A percentile compares a stretch with the other conserved stretches of the same genome.
phyloP scores from a whole-genome alignment of 2,113 vertebrate genomes.

The Anarhynchus alexandrinus region DNA sequence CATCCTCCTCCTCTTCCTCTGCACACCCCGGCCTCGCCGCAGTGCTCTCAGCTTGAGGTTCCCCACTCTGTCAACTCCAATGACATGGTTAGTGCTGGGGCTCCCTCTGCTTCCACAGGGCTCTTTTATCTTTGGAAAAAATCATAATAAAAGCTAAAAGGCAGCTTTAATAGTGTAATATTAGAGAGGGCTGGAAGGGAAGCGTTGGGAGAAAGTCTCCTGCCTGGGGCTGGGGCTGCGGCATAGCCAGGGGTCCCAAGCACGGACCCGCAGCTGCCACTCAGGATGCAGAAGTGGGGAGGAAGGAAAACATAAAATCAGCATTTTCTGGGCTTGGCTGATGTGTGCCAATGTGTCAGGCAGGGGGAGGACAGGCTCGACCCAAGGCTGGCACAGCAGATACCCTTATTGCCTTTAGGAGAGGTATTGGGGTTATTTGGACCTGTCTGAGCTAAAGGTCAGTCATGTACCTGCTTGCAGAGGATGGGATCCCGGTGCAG shows the following conservation, averaged over 20 bases:
- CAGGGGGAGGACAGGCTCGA: not conserved
- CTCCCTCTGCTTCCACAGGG: not conserved
- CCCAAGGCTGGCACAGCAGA: not conserved
- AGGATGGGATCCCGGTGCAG: not conserved
- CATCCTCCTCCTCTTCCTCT: not conserved
- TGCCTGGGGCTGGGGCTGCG: not conserved
- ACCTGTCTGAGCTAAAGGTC: not conserved
- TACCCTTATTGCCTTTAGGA: not conserved
- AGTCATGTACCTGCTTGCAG: accelerated
- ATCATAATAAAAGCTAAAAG: slow-evolving; percentile 8
- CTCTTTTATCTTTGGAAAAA: slow-evolving; percentile 30
- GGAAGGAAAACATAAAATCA: not conserved
- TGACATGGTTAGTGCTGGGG: not conserved
- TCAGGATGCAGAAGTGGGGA: not conserved
- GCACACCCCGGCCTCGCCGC: accelerated
- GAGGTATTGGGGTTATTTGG: not conserved
- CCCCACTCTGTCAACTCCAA: slow-evolving; percentile 11
- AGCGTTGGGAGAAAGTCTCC: not conserved
- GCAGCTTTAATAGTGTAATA: slow-evolving; percentile 10
- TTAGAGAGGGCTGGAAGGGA: not conserved
- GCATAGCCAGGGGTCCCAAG: not conserved
- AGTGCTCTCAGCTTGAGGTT: not conserved
- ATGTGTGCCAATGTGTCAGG: not conserved
- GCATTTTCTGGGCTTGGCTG: not conserved
- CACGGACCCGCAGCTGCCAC: accelerated